Base-by-base conservation (phyloP, 2,797 vertebrate species). In the Balearica regulorum region DNA sequence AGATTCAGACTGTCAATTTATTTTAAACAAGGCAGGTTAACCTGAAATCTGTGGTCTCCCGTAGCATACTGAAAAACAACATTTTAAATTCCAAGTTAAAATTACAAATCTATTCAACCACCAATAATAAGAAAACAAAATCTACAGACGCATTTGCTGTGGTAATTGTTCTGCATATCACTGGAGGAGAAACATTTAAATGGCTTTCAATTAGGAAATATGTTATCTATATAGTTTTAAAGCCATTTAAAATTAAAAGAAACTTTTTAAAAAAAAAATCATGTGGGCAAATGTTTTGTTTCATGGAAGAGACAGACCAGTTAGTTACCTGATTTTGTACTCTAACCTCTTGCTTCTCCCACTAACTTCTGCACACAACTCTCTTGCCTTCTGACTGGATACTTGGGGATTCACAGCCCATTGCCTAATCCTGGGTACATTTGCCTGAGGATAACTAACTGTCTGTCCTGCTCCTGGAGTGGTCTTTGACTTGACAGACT, bases 1-100 rank as follows among this genome's bases (percentile, higher is more conserved):
- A 80, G 58, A 94, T 91, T 91, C 93, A 96, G 81, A 55, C 33
- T 90, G 90, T 26, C 46, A 61, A 83, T 89, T 80, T 92, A 61
- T 94, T 96, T 89, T 70, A 85, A 95, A 92, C 0, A 16, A 75
- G 61, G n/a, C 46, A 87, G 72, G 86, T 90, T 94, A 96, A 87
- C 86, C 81, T 93, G 65, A 71, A 95, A 58, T 95, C 78, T 95
- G 86, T 93, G 78, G 57, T 87, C 46, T 95, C 60, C 51, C 16
- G 18, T 5, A 44, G 16, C 31, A 54, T 29, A 57, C 8, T 41
- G 54, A 92, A 89, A 97, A 80, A 22, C 48, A 91, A 33, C 57
- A 66, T 48, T 92, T 96, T 35, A 85, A 75, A 68, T 95, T 93
- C 83, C 53, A 85, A 72, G 60, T 87, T 91, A 95, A 92, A 39